These are phyloP conservation scores for Athripsodes cinereus DNA, from an alignment of 2,888 invertebrate genomes.

Conservation along the genomic window DNA sequence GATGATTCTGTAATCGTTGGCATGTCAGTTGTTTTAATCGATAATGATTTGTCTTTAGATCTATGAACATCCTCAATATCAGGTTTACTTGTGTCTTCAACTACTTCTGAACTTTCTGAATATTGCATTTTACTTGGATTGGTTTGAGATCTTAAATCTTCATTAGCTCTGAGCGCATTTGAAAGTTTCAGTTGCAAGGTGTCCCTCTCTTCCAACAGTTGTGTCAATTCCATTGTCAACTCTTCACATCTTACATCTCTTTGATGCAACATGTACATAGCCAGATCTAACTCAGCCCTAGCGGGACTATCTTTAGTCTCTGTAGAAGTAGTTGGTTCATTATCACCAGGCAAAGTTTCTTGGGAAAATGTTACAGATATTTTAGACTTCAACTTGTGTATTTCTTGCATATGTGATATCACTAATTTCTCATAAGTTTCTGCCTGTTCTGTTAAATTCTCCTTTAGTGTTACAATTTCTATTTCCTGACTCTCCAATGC, in stretches of 20 bases:
- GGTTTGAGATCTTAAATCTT: constrained; percentile 46
- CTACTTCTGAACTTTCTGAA: neutral
- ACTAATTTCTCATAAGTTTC: constrained; percentile 50
- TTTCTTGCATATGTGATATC: constrained; percentile 22
- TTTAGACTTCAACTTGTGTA: constrained; percentile 20
- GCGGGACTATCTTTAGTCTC: constrained; percentile 37
- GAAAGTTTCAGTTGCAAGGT: constrained; percentile 77
- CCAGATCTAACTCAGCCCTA: constrained; percentile 69
- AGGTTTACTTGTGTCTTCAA: neutral
- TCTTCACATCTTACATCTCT: constrained; percentile 83
- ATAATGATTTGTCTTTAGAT: too few relatives aligned
- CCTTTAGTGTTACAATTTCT: constrained; percentile 67
- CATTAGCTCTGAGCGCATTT: constrained; percentile 70
- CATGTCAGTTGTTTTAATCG: too few relatives aligned
- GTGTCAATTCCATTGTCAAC: constrained; percentile 75
- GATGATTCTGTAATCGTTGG: too few relatives aligned
- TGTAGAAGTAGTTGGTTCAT: constrained; percentile 27
- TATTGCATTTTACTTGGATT: constrained; percentile 9
- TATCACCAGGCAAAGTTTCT: constrained; percentile 40
- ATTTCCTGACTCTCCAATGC: constrained; percentile 64
- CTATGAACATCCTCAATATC: neutral
- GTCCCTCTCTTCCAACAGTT: constrained; percentile 78
- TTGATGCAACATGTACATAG: constrained; percentile 79
- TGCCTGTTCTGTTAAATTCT: constrained; percentile 56
- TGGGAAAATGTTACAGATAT: constrained; percentile 47